A percentile compares a stretch with the other conserved stretches of the same genome.
Evolutionary conservation across 2,888 invertebrate species (phyloP).

Genomic region (Ennomos fuscantarius): DNA sequence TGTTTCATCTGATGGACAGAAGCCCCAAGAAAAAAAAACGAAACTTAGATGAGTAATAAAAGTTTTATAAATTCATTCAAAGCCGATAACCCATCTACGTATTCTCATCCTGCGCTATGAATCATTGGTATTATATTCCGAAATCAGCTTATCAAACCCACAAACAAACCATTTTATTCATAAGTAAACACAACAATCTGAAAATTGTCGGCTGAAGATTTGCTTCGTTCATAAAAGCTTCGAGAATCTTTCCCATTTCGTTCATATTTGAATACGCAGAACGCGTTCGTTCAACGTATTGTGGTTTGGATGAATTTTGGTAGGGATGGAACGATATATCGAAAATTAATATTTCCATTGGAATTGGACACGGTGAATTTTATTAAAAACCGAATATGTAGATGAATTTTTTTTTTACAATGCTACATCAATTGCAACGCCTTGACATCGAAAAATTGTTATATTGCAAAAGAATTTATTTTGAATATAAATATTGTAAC

Average conservation of each 20-base stretch:
- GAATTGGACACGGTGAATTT: neutral
- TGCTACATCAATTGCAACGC: no score
- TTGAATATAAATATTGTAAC: no score
- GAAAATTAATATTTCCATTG: neutral
- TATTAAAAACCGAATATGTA: no score
- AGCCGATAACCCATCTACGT: no score
- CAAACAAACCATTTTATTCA: constrained; percentile 28
- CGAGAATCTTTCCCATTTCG: constrained; percentile 33
- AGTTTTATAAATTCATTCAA: no score
- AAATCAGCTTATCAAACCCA: constrained; percentile 12
- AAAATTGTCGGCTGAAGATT: constrained; percentile 33
- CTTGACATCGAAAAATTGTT: no score
- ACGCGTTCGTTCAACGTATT: constrained; percentile 30
- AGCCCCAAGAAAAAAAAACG: no score
- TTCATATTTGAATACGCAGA: constrained; percentile 36
- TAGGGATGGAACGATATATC: constrained; percentile 9
- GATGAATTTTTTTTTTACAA: no score
- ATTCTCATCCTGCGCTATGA: no score
- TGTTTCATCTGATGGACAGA: no score
- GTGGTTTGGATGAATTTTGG: constrained; percentile 30
- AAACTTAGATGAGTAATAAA: no score
- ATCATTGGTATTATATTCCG: neutral
- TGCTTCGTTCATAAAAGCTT: constrained; percentile 34
- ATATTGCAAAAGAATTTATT: no score
- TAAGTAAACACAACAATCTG: constrained; percentile 30